A percentile compares a stretch with the other conserved stretches of the same genome.
Conservation (phyloP, 64 coral and sea anemone genomes). For the Pachyseris speciosa region DNA sequence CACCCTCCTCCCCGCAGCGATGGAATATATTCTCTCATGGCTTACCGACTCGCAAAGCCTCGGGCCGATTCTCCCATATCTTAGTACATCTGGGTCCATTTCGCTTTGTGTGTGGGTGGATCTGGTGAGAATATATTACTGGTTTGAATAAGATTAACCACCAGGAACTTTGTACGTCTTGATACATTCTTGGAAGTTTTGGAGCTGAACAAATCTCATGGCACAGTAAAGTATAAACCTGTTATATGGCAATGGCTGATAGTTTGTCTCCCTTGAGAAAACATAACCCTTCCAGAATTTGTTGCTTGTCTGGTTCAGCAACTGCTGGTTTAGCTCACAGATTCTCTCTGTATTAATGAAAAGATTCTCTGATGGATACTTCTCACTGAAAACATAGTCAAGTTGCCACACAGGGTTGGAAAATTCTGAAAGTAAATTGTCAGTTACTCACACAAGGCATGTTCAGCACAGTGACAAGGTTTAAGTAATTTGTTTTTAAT, state of each 20-base stretch:
- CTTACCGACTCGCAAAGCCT: no score
- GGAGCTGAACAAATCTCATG: slow-evolving; percentile 68
- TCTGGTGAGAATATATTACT: no score
- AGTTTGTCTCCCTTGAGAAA: slow-evolving; percentile 77
- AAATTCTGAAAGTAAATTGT: slow-evolving; percentile 32
- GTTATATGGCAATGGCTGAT: slow-evolving; percentile 72
- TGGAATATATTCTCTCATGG: no score
- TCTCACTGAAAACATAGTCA: slow-evolving; percentile 44
- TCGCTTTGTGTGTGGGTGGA: no score
- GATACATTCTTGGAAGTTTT: slow-evolving; percentile 71
- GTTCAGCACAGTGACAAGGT: no score
- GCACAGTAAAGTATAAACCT: slow-evolving; percentile 85
- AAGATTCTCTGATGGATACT: slow-evolving; percentile 72
- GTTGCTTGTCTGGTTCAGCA: slow-evolving; percentile 84
- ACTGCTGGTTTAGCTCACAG: slow-evolving; percentile 78
- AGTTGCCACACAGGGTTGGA: slow-evolving; percentile 15
- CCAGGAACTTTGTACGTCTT: slow-evolving; percentile 85
- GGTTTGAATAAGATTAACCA: slow-evolving; percentile 43
- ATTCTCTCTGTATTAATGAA: slow-evolving; percentile 86
- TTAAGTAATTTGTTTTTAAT: no score
- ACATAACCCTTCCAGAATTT: slow-evolving; percentile 66
- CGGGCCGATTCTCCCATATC: no score
- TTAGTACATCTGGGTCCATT: no score
- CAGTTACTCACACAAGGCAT: no score
- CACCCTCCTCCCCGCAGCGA: no score